Conservation (phyloP, 2,888 invertebrate genomes). For the Nomada ruficornis region DNA sequence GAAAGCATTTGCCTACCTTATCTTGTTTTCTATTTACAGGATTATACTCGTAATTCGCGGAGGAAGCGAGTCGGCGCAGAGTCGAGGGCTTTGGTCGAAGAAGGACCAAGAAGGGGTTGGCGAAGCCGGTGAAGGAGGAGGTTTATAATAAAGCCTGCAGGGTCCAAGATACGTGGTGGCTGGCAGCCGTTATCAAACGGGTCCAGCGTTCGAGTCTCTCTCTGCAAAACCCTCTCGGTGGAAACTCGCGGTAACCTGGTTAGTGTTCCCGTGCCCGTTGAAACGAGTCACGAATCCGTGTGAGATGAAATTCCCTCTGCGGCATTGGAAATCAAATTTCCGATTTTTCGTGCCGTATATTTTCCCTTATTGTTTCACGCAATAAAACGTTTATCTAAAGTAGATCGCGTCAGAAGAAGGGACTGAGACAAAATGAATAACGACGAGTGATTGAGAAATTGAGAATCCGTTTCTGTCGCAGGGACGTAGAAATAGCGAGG, state of each 20-base stretch:
- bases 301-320: conserved; percentile 33
- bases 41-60: conserved; percentile 66
- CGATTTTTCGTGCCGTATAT: background rate
- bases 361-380: no score
- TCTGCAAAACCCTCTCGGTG: conserved; percentile 77
- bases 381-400: no score
- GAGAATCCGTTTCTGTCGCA: background rate
- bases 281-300: conserved; percentile 54
- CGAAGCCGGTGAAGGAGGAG: conserved; percentile 62
- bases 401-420: no score
- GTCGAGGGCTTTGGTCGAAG: conserved; percentile 52
- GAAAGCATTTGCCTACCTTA: conserved; percentile 63
- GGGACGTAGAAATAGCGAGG: background rate
- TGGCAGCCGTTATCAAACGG: conserved; percentile 82
- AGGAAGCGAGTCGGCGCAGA: conserved; percentile 28
- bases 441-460: conserved; percentile 25
- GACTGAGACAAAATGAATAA: background rate
- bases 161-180: conserved; percentile 82
- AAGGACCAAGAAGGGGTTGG: conserved; percentile 58
- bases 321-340: background rate
- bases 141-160: conserved; percentile 84
- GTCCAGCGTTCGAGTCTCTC: conserved; percentile 82
- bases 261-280: conserved; percentile 52
- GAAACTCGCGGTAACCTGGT: conserved; percentile 66
- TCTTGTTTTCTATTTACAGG: conserved; percentile 70